Base-by-base conservation (phyloP, 2,797 vertebrate genomes). In the Erithacus rubecula region DNA sequence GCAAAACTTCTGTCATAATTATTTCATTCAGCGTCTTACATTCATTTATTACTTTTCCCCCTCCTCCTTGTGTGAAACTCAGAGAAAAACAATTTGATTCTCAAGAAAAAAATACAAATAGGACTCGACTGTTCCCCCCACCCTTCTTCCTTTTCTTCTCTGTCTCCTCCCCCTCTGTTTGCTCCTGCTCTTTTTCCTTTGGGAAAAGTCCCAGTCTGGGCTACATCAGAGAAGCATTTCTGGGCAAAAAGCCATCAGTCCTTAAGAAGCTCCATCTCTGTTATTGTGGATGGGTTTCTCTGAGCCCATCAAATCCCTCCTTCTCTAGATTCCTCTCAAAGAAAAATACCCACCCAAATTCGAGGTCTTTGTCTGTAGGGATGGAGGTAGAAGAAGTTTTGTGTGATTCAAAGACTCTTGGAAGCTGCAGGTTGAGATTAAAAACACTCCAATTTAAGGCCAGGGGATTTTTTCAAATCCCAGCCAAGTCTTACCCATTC, bases 171-270 rank as follows among this genome's bases (percentile, higher is more conserved):
- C 10, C 13, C 18, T 76, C 77, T 53, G 23, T 62, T 90, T 88
- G 43, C 44, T 90, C 69, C 78, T 79, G 21, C 34, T 75, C 52
- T 72, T 94, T 84, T 89, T 94, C 64, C 60, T 78, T 77, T 91
- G 84, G 47, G 87, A 94, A 83, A 89, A 91, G 63, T 83, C 78
- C 62, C 78, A 91, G 87, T 74, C 93, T 95, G 87, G 84, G 76
- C 71, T 87, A 77, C 68, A 91, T 91, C 90, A 91, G 46, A 29
- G 70, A 83, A 95, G 16, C 23, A 76, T 93, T 95, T 91, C 93
- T 93, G 80, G 91, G 93, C 95, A 96, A 78, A 79, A 86, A 93
- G 95, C 91, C 90, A 95, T 44, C 52, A 91, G 34, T 69, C 67
- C 51, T 93, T 36, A 82, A 60, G 92, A 72, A 90, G 60, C 70